A percentile compares a stretch with the other conserved stretches of the same genome.
Evolutionary conservation across 2,797 vertebrate genomes (phyloP).

Genomic region (Muscicapa striata): DNA sequence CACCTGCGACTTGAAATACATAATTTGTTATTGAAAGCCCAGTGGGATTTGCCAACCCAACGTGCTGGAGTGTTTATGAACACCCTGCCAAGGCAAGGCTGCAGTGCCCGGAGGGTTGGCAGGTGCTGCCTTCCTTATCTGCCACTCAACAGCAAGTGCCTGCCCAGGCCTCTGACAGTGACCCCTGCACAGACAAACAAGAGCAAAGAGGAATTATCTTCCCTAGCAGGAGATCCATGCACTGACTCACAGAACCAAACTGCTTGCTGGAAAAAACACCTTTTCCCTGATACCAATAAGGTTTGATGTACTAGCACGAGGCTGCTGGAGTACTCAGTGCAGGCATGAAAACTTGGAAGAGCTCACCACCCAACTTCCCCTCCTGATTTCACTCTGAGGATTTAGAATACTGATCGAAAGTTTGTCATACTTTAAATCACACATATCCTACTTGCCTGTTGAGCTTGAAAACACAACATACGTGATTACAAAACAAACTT

Average conservation of each 20-base stretch:
- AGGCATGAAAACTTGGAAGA: neutral
- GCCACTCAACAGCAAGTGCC: rapidly evolving
- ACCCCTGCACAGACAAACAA: neutral
- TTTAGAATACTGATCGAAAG: neutral
- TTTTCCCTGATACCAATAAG: neutral
- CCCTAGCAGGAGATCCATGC: neutral
- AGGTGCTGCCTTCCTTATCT: neutral
- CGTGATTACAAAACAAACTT: rapidly evolving
- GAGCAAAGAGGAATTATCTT: neutral
- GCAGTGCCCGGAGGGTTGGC: neutral
- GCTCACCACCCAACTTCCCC: neutral
- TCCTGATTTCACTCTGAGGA: neutral
- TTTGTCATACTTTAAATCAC: neutral
- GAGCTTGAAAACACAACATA: neutral
- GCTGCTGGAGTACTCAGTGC: neutral
- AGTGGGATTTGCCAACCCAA: neutral
- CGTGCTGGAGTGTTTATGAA: neutral
- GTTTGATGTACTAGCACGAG: rapidly evolving
- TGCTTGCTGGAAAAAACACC: neutral
- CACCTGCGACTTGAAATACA: rapidly evolving
- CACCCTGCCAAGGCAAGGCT: neutral
- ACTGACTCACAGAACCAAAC: neutral
- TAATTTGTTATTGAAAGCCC: neutral
- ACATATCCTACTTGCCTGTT: neutral
- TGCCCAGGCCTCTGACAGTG: neutral